phyloP scores from a whole-genome alignment of 2,888 invertebrate species.

The Aphodius sticticus region DNA sequence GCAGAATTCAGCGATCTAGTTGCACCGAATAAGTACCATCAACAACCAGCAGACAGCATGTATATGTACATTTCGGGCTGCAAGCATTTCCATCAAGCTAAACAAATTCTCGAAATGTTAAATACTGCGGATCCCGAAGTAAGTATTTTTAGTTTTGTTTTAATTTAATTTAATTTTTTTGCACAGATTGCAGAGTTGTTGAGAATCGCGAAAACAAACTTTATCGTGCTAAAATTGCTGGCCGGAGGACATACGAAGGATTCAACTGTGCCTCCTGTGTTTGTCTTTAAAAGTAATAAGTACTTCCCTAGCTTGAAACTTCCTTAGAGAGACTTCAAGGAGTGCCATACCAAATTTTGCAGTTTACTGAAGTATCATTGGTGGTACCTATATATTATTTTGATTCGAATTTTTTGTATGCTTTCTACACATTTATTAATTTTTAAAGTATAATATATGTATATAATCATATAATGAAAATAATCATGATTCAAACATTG shows the following conservation, averaged over 20 bases:
- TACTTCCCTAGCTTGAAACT: conserved; percentile 92
- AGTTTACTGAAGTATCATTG: background rate
- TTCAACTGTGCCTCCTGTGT: conserved; percentile 83
- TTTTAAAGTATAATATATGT: background rate
- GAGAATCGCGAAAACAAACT: conserved; percentile 94
- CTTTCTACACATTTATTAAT: background rate
- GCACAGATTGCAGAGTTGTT: conserved; percentile 80
- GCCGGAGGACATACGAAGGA: conserved; percentile 93
- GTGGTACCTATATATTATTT: background rate
- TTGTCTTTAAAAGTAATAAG: conserved; percentile 89
- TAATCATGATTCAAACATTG: no score
- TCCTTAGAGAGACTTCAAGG: conserved; percentile 15
- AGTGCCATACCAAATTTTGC: background rate
- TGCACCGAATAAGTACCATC: conserved; percentile 65
- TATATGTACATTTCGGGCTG: conserved; percentile 84
- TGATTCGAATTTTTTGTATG: background rate
- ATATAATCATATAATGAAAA: no score
- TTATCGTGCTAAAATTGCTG: conserved; percentile 90
- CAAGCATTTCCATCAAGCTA: conserved; percentile 92
- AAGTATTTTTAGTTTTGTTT: conserved; percentile 38
- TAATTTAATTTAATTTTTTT: conserved; percentile 40
- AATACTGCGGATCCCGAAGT: conserved; percentile 84
- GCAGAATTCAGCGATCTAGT: conserved; percentile 89
- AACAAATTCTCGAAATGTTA: conserved; percentile 84
- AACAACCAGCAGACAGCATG: conserved; percentile 62